These are phyloP conservation scores for Unio delphinus DNA, from an alignment of 2,888 invertebrate genomes.

Conservation along the genomic window DNA sequence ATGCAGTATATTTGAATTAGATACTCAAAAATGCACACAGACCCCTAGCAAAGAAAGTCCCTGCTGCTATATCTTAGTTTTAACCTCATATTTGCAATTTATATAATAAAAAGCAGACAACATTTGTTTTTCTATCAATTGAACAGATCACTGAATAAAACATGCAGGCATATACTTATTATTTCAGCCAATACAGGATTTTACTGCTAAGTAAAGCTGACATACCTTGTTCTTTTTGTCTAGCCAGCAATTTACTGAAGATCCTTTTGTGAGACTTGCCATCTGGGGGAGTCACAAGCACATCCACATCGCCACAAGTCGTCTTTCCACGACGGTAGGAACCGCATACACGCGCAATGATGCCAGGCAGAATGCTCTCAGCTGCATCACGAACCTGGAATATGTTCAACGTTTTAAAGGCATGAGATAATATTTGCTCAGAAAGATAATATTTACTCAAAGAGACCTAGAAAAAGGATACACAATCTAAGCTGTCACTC, in stretches of 20 bases:
- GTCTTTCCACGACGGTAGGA: slow-evolving; percentile 73
- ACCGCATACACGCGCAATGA: slow-evolving; percentile 72
- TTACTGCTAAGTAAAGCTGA: neutral
- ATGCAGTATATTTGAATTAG: no score
- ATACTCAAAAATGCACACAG: no score
- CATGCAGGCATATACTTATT: no score
- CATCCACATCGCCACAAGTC: slow-evolving; percentile 74
- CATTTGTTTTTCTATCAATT: no score
- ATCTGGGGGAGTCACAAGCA: slow-evolving; percentile 73
- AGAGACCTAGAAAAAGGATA: neutral
- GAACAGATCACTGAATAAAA: no score
- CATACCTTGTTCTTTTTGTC: slow-evolving; percentile 65
- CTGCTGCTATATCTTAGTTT: no score
- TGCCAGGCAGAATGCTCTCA: slow-evolving; percentile 56
- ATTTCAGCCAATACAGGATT: no score
- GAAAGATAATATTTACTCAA: neutral
- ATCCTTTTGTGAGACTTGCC: slow-evolving; percentile 70
- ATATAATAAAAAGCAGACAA: no score
- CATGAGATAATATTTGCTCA: neutral
- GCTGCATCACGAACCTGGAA: slow-evolving; percentile 65
- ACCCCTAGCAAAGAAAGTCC: no score
- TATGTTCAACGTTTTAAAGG: no score
- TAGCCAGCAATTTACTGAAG: slow-evolving; percentile 62
- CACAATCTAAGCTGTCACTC: neutral
- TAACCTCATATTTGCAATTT: no score